Percentiles rank a stretch among this genome's conserved stretches.
phyloP scores from a whole-genome alignment of 1,140 invertebrate genomes.

The Eriosoma lanigerum region DNA sequence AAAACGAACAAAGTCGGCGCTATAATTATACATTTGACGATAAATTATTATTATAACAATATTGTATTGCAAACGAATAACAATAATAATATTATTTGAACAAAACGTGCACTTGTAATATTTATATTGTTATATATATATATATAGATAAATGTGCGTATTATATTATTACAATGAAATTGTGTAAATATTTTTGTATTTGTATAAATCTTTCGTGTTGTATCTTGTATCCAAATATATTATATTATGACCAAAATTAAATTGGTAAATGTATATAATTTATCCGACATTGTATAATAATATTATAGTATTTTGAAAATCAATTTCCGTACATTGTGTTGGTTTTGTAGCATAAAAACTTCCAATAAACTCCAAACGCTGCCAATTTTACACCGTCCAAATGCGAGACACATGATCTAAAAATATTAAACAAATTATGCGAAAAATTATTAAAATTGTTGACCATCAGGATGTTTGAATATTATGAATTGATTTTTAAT shows the following conservation, averaged over 20 bases:
- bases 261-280: conserved; percentile 13
- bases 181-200: conserved; percentile 44
- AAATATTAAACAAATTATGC: no score
- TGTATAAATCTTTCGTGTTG: conserved; percentile 38
- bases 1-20: no score
- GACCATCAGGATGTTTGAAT: no score
- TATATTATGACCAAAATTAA: conserved; percentile 29
- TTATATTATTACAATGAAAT: conserved; percentile 10
- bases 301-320: conserved; percentile 42
- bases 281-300: conserved; percentile 23
- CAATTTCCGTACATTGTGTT: background rate
- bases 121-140: background rate
- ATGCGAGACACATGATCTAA: conserved; percentile 24
- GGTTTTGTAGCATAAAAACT: conserved; percentile 26
- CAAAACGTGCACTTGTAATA: conserved; percentile 8
- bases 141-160: background rate
- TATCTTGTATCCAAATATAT: background rate
- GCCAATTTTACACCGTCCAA: conserved; percentile 29
- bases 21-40: background rate
- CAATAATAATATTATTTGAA: background rate
- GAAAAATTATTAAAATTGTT: no score
- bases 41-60: background rate
- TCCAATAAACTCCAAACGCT: conserved; percentile 38
- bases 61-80: background rate
- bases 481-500: no score